These are phyloP conservation scores for Empis stercorea DNA, from an alignment of 2,888 invertebrate genomes.

Conservation along the genomic window DNA sequence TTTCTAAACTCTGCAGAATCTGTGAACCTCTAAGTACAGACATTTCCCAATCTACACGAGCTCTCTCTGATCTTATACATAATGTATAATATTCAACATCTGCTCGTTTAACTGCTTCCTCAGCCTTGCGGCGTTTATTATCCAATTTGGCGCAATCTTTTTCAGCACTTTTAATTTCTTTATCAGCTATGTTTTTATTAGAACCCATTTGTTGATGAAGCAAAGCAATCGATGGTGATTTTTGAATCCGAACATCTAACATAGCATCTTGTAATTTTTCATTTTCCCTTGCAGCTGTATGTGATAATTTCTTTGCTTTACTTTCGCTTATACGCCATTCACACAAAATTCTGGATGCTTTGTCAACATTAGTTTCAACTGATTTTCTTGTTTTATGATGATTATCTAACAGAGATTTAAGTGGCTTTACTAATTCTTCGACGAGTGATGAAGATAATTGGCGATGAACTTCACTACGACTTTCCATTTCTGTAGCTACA, in stretches of 20 bases:
- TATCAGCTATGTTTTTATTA: constrained; percentile 31
- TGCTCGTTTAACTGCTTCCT: constrained; percentile 79
- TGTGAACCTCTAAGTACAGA: constrained; percentile 75
- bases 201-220: constrained; percentile 24
- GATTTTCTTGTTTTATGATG: constrained; percentile 59
- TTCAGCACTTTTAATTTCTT: constrained; percentile 41
- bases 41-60: constrained; percentile 84
- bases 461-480: constrained; percentile 80
- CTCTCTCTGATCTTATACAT: constrained; percentile 79
- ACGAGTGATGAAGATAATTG: constrained; percentile 63
- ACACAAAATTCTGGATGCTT: constrained; percentile 62
- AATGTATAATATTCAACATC: constrained; percentile 89
- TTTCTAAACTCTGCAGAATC: constrained; percentile 78
- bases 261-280: constrained; percentile 79
- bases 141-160: constrained; percentile 65
- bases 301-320: constrained; percentile 82
- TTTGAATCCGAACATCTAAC: constrained; percentile 41
- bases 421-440: constrained; percentile 83
- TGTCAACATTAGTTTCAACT: constrained; percentile 71
- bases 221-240: constrained; percentile 34
- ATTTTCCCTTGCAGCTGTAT: constrained; percentile 75
- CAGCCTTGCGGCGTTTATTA: constrained; percentile 77
- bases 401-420: constrained; percentile 57
- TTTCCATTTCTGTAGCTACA: constrained; percentile 84
- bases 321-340: constrained; percentile 80